Evolutionary conservation across 2,797 vertebrate genomes (phyloP), one percentile per base, ranked within the genome.

Genomic region (Tokudaia muenninki): DNA sequence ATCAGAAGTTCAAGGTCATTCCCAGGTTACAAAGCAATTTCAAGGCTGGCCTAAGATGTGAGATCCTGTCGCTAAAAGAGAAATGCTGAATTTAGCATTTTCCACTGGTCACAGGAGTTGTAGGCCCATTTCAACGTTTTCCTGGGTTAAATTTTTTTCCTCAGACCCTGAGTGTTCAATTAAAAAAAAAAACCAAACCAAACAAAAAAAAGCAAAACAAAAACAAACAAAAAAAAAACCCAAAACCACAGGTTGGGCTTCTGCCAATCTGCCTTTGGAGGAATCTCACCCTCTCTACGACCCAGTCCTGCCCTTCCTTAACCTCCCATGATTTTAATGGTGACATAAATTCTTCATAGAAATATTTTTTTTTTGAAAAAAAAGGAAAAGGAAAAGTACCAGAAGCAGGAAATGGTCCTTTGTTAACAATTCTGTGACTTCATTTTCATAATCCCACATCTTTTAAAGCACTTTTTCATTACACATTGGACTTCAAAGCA

Each of bases 401-500:
- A 83, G 97, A 97, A 79, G 86, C 96, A 92, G 96, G 93, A 96
- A 96, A 87, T 9, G 87, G 92, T 92, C 87, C 94, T 97, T 98
- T 96, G 91, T 95, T 97, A 82, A 72, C 94, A 94, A 98, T 93
- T 97, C 96, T 96, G 26, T 95, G 97, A 91, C 93, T 75, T 96
- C 82, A 65, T 97, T 94, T 96, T 96, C 97, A 87, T 95, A 74
- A 93, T 89, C 80, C 90, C 93, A 90, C 92, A 78, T 94, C 93
- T 96, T 95, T 88, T 61, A 97, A 97, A 80, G 95, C 95, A 92
- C 88, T 93, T 96, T 96, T 98, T 97, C 96, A 97, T 84, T 95
- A 63, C 93, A 72, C 89, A 47, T 86, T 96, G 90, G 96, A 96
- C 94, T 97, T 87, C 95, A 90, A 94, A 94, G 77, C 50, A 86